Evolutionary conservation across 2,797 vertebrate species (phyloP), one percentile per base, ranked within the genome.

Genomic region (Sebastes diaconus): DNA sequence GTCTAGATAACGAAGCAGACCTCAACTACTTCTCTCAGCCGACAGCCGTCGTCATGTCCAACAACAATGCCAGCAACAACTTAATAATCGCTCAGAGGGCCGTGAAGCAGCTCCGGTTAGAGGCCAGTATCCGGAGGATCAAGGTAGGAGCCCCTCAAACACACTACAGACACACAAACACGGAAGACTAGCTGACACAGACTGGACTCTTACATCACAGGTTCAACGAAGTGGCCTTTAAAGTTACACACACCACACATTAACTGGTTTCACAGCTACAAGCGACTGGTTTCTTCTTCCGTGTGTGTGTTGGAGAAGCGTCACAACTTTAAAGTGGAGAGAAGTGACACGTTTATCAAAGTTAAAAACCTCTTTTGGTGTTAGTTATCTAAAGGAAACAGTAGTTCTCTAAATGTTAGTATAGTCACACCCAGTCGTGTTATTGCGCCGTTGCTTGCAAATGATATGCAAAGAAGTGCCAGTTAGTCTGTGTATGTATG

Each of bases 61-160:
- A 95, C 93, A 96, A 96, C 86, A 96, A 95, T 52, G 93, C 95
- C 73, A 95, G 89, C 90, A 94, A 90, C 87, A 95, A 89, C 86
- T 63, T 96, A 57, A 90, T 93, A 24, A 83, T 94, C 73, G 95
- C 95, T 2, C 93, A 96, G 27, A 93, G 94, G 84, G 77, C 92
- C 46, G 95, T 96, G 8, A 95, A 96, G 85, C 96, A 96, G 85
- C 94, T 96, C 36, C 91, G 95, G 52, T 24, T 96, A 16, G 96
- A 96, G 90, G 95, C 95, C 83, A 94, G 93, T 65, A 71, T 95
- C 71, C 94, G 90, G 22, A 92, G 96, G 76, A 95, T 96, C 72
- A 93, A 94, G 93, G 96, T 96, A 94, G 83, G 93, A 88, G 8
- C 57, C 64, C 64, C 67, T 1, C 58, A 42, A 42, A 16, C 13